Evolutionary conservation across 35 echinoderm and acorn worm genomes (phyloP).

Genomic region (Holothuria glaberrima): DNA sequence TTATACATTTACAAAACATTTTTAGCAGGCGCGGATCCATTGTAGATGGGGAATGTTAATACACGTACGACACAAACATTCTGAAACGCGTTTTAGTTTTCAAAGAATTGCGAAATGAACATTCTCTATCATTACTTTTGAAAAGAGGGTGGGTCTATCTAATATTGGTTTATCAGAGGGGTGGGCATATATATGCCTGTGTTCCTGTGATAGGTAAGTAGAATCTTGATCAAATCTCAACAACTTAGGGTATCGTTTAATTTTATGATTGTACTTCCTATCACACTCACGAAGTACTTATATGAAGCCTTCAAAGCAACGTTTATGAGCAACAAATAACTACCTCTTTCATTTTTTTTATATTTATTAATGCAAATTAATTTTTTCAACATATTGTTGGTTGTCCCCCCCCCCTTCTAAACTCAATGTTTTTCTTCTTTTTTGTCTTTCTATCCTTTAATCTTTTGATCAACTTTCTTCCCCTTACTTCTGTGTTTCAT

Average conservation of each 20-base stretch:
- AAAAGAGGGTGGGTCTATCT: not conserved
- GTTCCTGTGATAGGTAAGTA: too few species aligned
- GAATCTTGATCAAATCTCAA: too few species aligned
- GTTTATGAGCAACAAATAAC: not conserved
- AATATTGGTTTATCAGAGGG: too few species aligned
- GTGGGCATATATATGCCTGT: not conserved
- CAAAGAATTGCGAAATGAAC: not conserved
- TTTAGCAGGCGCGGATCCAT: too few species aligned
- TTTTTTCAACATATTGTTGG: not conserved
- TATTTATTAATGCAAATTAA: not conserved
- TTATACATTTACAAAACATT: too few species aligned
- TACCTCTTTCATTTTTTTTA: not conserved
- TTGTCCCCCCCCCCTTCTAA: too few species aligned
- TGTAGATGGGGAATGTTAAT: too few species aligned
- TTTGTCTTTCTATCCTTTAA: not conserved
- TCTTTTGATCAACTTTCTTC: not conserved
- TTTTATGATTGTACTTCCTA: too few species aligned
- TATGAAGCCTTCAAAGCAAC: not conserved
- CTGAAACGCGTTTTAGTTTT: not conserved
- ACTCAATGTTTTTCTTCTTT: too few species aligned
- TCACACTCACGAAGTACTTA: too few species aligned
- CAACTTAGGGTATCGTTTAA: not conserved
- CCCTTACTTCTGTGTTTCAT: not conserved
- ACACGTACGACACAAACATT: too few species aligned
- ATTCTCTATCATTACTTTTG: not conserved